Base-by-base conservation (phyloP, 2,797 vertebrate genomes). In the Microctenopoma steveboyesi region DNA sequence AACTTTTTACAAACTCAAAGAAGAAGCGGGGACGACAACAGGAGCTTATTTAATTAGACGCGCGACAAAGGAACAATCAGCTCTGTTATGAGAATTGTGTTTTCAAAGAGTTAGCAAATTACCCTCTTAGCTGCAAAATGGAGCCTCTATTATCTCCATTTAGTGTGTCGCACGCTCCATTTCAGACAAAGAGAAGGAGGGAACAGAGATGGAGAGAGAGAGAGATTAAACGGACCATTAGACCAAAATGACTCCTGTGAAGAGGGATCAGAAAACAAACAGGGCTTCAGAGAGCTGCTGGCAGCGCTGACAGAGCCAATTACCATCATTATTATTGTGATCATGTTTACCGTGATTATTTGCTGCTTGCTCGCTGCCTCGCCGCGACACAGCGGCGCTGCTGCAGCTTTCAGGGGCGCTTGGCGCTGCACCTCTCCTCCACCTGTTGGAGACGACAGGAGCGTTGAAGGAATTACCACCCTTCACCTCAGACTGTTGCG, bases 191-290 rank as follows among this genome's bases (percentile, higher is more conserved):
- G 72, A 68, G 62, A 74, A 58, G 72, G 67, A 84, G 54, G 62
- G 50, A 75, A 63, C 4, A 9, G 61, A 72, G 69, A 64, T 30
- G 76, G 72, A 63, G 62, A 70, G 52, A 6, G 65, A 33, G 52
- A 43, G 9, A 87, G 84, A 86, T 84, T 83, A 88, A 86, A 86
- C 63, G 80, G 64, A 82, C 89, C 86, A 89, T 91, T 89, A 90
- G 80, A 84, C 66, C 84, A 86, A 79, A 86, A 90, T 83, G 86
- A 84, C 75, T 91, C 83, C 77, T 86, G 80, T 87, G 86, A 86
- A 82, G 85, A 83, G 80, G 84, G 78, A 90, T 86, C 84, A 84
- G 80, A 84, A 89, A 86, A 89, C 81, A 86, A 87, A 79, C 85
- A 81, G 72, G 72, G 79, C 81, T 85, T 74, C 59, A 48, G 84